phyloP scores from a whole-genome alignment of 2,113 vertebrate species.

The Felis chaus region DNA sequence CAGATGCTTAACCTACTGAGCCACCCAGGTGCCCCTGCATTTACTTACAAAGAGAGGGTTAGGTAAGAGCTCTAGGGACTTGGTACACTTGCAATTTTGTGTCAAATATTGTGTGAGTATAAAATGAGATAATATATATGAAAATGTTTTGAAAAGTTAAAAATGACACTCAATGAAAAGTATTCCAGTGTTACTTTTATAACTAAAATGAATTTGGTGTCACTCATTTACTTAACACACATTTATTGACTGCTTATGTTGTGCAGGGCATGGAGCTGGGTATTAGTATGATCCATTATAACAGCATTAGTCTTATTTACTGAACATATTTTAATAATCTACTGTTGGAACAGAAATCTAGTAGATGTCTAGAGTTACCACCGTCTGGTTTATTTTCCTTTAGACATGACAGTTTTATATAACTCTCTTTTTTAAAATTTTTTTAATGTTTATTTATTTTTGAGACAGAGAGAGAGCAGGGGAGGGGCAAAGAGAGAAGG shows the following conservation, averaged over 20 bases:
- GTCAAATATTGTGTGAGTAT: background rate
- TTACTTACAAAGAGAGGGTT: background rate
- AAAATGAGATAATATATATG: background rate
- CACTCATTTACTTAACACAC: background rate
- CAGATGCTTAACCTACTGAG: no score
- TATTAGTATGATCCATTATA: background rate
- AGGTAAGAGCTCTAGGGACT: background rate
- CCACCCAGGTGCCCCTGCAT: background rate
- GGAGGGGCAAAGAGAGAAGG: no score
- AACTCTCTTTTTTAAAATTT: background rate
- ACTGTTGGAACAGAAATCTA: background rate
- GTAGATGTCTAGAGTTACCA: background rate
- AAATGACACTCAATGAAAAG: background rate
- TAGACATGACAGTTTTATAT: background rate
- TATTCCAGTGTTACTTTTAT: background rate
- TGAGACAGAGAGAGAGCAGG: no score
- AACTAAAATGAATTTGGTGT: background rate
- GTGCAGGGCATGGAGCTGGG: background rate
- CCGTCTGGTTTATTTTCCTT: background rate
- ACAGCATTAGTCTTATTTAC: background rate
- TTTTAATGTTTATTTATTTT: no score
- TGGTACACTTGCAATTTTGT: background rate
- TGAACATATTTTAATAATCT: background rate
- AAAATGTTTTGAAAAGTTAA: constrained; percentile 6
- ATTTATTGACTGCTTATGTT: background rate